phyloP scores from a whole-genome alignment of 2,888 invertebrate genomes.

The Dynastes hyllus region DNA sequence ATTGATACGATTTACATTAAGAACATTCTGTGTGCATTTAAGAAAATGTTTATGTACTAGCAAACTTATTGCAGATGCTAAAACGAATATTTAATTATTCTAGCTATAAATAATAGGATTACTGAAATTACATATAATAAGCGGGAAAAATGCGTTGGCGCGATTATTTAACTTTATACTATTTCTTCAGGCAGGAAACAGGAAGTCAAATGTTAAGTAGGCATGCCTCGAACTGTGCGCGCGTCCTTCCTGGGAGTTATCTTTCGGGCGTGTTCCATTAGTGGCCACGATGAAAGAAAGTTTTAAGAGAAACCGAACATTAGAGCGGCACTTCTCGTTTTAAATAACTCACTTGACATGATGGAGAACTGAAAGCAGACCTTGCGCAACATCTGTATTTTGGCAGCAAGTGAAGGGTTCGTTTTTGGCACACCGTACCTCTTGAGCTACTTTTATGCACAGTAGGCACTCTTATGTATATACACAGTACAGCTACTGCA shows the following conservation, averaged over 20 bases:
- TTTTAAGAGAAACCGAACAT: constrained; percentile 36
- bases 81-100: no score
- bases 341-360: constrained; percentile 43
- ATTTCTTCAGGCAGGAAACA: neutral
- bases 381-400: constrained; percentile 27
- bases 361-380: constrained; percentile 31
- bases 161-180: no score
- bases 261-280: constrained; percentile 37
- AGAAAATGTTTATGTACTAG: no score
- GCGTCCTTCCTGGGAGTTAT: constrained; percentile 37
- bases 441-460: neutral
- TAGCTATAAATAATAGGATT: no score
- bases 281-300: constrained; percentile 40
- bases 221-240: neutral
- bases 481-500: no score
- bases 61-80: no score
- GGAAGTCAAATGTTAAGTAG: constrained; percentile 10
- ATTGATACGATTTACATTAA: no score
- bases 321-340: constrained; percentile 35
- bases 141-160: no score
- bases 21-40: no score
- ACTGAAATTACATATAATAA: no score
- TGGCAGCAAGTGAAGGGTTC: constrained; percentile 26
- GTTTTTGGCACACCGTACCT: constrained; percentile 3
- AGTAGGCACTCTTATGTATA: neutral